Evolutionary conservation across 2,888 invertebrate species (phyloP).

Genomic region (Pollenia angustigena): DNA sequence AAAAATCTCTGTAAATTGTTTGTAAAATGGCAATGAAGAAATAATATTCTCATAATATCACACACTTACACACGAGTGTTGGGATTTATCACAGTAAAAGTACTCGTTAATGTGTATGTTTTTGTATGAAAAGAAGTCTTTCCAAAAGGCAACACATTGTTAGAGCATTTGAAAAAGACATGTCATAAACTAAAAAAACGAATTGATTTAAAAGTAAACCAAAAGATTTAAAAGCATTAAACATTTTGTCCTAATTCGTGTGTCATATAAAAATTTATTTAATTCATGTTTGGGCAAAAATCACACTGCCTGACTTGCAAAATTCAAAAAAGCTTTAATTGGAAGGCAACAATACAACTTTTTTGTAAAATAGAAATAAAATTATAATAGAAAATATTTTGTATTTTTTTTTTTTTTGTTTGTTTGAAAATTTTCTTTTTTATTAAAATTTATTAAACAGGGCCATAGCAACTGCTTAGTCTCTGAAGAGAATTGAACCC

Average conservation of each 20-base stretch:
- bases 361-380: no score
- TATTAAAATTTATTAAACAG: no score
- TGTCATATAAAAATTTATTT: neutral
- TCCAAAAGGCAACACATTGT: slow-evolving; percentile 65
- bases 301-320: no score
- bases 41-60: slow-evolving; percentile 20
- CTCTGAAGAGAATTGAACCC: no score
- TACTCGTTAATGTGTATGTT: neutral
- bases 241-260: slow-evolving; percentile 23
- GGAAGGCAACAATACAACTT: no score
- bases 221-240: slow-evolving; percentile 55
- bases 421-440: no score
- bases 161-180: slow-evolving; percentile 57
- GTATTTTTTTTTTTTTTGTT: no score
- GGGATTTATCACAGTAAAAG: neutral
- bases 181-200: slow-evolving; percentile 55
- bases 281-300: neutral
- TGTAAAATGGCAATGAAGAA: slow-evolving; percentile 58
- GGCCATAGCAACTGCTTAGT: no score
- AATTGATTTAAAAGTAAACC: slow-evolving; percentile 23
- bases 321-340: no score
- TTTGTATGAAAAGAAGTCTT: slow-evolving; percentile 8
- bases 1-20: slow-evolving; percentile 75
- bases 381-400: no score
- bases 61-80: slow-evolving; percentile 6